Conservation (phyloP, 2,888 invertebrate species). For the Syrista parreyssii region DNA sequence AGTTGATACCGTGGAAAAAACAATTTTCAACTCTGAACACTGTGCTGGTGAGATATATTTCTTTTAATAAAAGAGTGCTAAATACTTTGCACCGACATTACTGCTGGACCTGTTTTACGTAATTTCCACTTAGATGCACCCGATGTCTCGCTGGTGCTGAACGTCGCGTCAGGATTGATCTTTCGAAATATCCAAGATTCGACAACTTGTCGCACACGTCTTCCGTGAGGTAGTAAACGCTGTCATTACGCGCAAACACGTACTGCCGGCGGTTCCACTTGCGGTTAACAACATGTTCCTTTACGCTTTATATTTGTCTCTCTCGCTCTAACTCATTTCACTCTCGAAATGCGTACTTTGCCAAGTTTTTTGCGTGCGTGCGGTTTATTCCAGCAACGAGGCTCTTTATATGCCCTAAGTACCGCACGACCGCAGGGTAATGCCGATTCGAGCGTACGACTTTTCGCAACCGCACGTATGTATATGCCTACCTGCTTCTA, state of each 20-base stretch:
- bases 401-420: constrained; percentile 31
- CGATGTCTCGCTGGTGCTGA: background rate
- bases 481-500: background rate
- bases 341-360: constrained; percentile 26
- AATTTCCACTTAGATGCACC: background rate
- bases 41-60: background rate
- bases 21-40: background rate
- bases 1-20: background rate
- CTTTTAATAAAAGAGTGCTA: background rate
- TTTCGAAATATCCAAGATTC: constrained; percentile 28
- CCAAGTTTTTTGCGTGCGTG: constrained; percentile 30
- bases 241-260: constrained; percentile 44
- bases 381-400: constrained; percentile 34
- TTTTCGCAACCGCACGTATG: background rate
- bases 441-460: constrained; percentile 4
- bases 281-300: constrained; percentile 33
- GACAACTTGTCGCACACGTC: constrained; percentile 38
- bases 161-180: background rate
- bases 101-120: background rate
- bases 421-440: constrained; percentile 21
- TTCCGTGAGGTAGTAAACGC: constrained; percentile 47
- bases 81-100: background rate
- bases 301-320: constrained; percentile 14
- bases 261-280: constrained; percentile 30
- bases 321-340: constrained; percentile 25